Base-by-base conservation (phyloP, 2,888 invertebrate genomes). In the Mallateleia sp. region DNA sequence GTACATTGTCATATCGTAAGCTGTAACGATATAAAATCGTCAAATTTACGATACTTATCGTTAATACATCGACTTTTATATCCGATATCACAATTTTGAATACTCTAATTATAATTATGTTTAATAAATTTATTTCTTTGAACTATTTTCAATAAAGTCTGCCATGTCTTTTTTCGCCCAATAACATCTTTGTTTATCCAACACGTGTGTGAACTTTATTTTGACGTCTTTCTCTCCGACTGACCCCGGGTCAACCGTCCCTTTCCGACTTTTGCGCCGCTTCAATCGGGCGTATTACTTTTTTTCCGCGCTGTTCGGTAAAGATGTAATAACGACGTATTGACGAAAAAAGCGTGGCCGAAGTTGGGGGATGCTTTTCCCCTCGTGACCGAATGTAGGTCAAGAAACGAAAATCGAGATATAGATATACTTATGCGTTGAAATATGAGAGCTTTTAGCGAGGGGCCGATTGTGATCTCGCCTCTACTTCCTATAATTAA, bases 341-440 rank as follows among this genome's bases (percentile, higher is more conserved):
- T 54, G 75, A 75, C 82, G 54, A 71, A 82, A 69, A 60, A 75
- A 24, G 47, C 15, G 7, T 45, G 45, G 6, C 47, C 47, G n/a
- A 20, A 47, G 47, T 47, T 22, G 32, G 72, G 80, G 69, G 47
- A 34, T 42, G 69, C 24, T 54, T 52, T 62, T 22, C 64, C 82
- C 82, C 60, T 67, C 67, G 42, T 66, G 52, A 60, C 47, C 75
- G 75, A 82, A 82, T 82, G 75, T 82, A 75, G 82, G 82, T 74
- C 75, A 83, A 83, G 77, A 83, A 83, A 77, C 75, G 56, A 83
- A 83, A 83, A 69, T 54, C 82, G 60, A 62, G 75, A 69, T 82
- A 69, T 62, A 82, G 69, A 82, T 74, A 82, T 67, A 69, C 45
- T 45, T 32, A 52, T 67, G 58, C 60, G 75, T 28, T 18, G 75